Evolutionary conservation across 1,140 invertebrate species (phyloP).

Genomic region (Globodera rostochiensis): DNA sequence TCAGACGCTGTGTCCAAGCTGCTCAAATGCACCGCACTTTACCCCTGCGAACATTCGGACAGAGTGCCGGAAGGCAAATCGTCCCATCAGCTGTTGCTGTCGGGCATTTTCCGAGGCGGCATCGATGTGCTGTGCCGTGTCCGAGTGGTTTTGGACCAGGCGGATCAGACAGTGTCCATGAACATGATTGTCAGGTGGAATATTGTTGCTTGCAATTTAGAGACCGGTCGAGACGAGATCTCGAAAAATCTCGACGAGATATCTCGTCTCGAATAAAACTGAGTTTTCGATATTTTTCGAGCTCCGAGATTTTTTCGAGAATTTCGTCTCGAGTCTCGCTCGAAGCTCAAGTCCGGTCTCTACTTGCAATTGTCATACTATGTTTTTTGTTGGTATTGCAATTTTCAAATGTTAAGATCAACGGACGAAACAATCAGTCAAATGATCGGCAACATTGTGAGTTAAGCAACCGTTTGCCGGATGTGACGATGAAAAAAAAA

Average conservation of each 20-base stretch:
- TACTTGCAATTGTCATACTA: too few relatives aligned
- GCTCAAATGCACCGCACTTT: constrained; percentile 82
- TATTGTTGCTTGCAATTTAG: too few relatives aligned
- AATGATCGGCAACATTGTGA: constrained; percentile 40
- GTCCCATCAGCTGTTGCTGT: constrained; percentile 78
- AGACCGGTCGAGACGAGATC: too few relatives aligned
- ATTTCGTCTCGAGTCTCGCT: too few relatives aligned
- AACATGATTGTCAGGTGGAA: constrained; percentile 70
- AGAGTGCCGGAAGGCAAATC: constrained; percentile 81
- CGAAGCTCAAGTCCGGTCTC: too few relatives aligned
- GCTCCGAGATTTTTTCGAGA: too few relatives aligned
- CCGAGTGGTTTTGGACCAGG: constrained; percentile 76
- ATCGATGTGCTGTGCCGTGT: constrained; percentile 84
- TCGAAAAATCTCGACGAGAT: too few relatives aligned
- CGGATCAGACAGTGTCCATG: constrained; percentile 73
- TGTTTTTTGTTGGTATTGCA: too few relatives aligned
- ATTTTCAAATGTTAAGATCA: constrained; percentile 18
- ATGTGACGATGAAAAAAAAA: too few relatives aligned
- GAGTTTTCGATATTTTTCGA: too few relatives aligned
- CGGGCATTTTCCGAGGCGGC: constrained; percentile 84
- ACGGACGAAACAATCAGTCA: constrained; percentile 34
- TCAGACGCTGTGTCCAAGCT: constrained; percentile 83
- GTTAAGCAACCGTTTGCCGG: too few relatives aligned
- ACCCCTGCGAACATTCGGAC: constrained; percentile 82
- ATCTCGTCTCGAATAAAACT: too few relatives aligned